Evolutionary conservation across 2,113 vertebrate species (phyloP).

Genomic region (Phainopepla nitens): DNA sequence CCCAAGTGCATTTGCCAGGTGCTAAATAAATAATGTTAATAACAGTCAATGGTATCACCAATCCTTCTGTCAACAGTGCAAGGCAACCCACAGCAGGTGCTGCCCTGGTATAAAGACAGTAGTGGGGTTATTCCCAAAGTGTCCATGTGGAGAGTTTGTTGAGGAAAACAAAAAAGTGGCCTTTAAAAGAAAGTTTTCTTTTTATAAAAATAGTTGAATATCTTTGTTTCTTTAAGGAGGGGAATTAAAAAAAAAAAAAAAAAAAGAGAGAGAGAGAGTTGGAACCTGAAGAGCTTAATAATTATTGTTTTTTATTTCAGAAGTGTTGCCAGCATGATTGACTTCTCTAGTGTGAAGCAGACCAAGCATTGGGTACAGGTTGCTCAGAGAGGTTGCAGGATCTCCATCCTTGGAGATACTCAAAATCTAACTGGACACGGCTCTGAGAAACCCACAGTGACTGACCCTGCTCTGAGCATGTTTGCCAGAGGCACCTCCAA

Average conservation of each 20-base stretch:
- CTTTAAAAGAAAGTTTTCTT: not conserved
- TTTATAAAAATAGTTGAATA: not conserved
- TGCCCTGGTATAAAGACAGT: not conserved
- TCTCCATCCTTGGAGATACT: not conserved
- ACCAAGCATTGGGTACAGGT: not conserved
- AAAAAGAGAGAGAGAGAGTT: not conserved
- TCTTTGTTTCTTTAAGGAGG: not conserved
- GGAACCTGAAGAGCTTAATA: not conserved
- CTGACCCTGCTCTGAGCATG: not conserved
- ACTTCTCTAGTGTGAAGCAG: not conserved
- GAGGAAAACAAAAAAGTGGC: not conserved
- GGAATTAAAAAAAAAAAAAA: no score
- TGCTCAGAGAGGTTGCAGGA: not conserved
- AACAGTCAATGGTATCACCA: not conserved
- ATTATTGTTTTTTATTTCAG: not conserved
- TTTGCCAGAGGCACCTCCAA: not conserved
- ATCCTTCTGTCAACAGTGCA: not conserved
- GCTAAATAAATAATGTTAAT: not conserved
- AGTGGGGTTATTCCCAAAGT: not conserved
- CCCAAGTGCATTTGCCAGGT: not conserved
- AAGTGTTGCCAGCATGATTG: not conserved
- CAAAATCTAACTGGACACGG: not conserved
- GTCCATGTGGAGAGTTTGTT: not conserved
- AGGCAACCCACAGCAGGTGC: not conserved
- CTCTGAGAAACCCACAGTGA: not conserved